Conservation (phyloP, 1,140 invertebrate genomes). For the Potamilus streckersoni region DNA sequence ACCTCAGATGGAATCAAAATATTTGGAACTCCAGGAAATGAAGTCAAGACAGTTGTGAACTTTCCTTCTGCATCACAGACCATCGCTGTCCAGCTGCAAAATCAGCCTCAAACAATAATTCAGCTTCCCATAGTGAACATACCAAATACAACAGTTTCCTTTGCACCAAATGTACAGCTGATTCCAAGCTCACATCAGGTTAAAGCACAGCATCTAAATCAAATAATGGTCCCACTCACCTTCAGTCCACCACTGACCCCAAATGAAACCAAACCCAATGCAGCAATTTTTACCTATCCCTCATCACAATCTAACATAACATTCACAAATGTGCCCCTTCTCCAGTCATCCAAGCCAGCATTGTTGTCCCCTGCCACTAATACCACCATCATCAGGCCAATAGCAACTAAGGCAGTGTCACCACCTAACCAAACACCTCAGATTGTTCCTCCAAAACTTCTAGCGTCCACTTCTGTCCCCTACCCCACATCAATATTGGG, state of each 20-base stretch:
- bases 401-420: conserved; percentile 16
- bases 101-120: conserved; percentile 20
- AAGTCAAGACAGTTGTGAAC: conserved; percentile 32
- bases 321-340: conserved; percentile 21
- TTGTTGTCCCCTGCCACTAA: background rate
- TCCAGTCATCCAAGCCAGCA: conserved; percentile 6
- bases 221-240: conserved; percentile 47
- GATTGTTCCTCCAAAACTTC: conserved; percentile 13
- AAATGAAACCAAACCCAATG: conserved; percentile 26
- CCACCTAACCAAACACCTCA: conserved; percentile 13
- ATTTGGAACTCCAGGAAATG: conserved; percentile 6
- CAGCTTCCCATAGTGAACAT: conserved; percentile 6
- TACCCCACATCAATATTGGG: background rate
- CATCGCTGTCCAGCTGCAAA: conserved; percentile 34
- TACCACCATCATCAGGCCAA: conserved; percentile 12
- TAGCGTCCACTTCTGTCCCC: conserved; percentile 4
- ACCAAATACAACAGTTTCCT: conserved; percentile 1
- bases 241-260: conserved; percentile 46
- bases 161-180: conserved; percentile 33
- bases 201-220: conserved; percentile 32
- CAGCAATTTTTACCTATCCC: conserved; percentile 35
- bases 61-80: conserved; percentile 30
- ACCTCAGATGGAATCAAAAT: conserved; percentile 6
- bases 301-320: conserved; percentile 19
- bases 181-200: conserved; percentile 27